Evolutionary conservation across 2,113 vertebrate genomes (phyloP), one percentile per base, ranked within the genome.

Genomic region (Pycnonotus jocosus): DNA sequence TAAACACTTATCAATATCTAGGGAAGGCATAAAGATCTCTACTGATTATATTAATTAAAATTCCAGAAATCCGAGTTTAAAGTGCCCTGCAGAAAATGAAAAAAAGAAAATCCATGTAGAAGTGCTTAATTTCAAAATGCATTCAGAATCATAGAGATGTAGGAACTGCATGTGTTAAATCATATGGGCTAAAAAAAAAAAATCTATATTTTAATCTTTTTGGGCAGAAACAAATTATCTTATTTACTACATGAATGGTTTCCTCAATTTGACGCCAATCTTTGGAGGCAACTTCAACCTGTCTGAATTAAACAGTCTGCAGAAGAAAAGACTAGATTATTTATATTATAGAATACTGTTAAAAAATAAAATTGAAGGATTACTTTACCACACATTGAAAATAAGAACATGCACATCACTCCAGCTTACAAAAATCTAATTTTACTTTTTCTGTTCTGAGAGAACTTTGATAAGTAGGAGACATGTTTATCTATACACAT

Each of bases 201-300:
- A 98, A 98, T 98, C 97, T 98, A 94, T 98, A 98, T 97, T 98
- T 97, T 97, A 98, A 98, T 97, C 98, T 98, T 98, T 98, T 58
- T 68, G 84, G 95, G 95, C 62, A 91, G 96, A 98, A 98, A 98
- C 97, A 98, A 98, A 98, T 98, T 98, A 98, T 97, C 98, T 98
- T 97, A 98, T 98, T 99, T 99, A 98, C 98, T 98, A 98, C 98
- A 98, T 98, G 98, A 98, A 97, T 96, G 98, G 96, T 98, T 98
- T 98, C 98, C 98, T 98, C 98, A 99, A 99, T 99, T 99, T 98
- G 98, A 98, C 88, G 96, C 97, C 98, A 98, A 96, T 98, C 98
- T 98, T 98, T 97, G 97, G 96, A 97, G 81, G 96, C 97, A 98
- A 98, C 98, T 95, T 98, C 97, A 97, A 98, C 97, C 97, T 97